These are phyloP conservation scores for Phaonia tiefii DNA, from an alignment of 2,888 invertebrate species.

Conservation along the genomic window DNA sequence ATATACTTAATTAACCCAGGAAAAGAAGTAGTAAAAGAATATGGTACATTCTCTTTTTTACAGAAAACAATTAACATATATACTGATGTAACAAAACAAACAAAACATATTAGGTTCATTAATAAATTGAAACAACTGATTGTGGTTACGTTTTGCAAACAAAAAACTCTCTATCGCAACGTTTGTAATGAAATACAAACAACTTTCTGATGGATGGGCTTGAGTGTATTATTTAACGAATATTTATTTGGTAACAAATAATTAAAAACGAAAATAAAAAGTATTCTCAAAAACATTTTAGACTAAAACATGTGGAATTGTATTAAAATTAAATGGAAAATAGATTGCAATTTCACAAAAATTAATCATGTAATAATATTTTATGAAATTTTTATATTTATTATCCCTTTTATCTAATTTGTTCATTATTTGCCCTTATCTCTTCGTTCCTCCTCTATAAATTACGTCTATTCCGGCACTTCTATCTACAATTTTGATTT, in stretches of 20 bases:
- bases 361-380: no score
- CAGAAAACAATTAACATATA: neutral
- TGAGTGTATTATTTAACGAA: slow-evolving; percentile 27
- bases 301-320: slow-evolving; percentile 8
- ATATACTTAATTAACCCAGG: slow-evolving; percentile 4
- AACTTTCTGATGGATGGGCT: slow-evolving; percentile 10
- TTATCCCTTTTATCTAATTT: slow-evolving; percentile 21
- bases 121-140: slow-evolving; percentile 29
- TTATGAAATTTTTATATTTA: neutral
- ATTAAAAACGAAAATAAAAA: neutral
- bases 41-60: no score
- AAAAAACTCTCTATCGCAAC: slow-evolving; percentile 18
- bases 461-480: neutral
- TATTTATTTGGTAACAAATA: neutral
- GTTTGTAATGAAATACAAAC: slow-evolving; percentile 18
- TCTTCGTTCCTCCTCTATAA: neutral
- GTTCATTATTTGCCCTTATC: neutral
- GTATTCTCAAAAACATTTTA: slow-evolving; percentile 35
- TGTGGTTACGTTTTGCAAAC: slow-evolving; percentile 54
- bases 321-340: slow-evolving; percentile 11
- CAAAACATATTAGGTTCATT: slow-evolving; percentile 36
- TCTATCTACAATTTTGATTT: slow-evolving; percentile 13
- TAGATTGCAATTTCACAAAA: slow-evolving; percentile 15
- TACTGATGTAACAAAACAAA: slow-evolving; percentile 15
- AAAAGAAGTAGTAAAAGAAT: neutral